Percentiles rank a stretch among this genome's conserved stretches.
Evolutionary conservation across 2,113 vertebrate genomes (phyloP).

Genomic region (Ovibos moschatus): DNA sequence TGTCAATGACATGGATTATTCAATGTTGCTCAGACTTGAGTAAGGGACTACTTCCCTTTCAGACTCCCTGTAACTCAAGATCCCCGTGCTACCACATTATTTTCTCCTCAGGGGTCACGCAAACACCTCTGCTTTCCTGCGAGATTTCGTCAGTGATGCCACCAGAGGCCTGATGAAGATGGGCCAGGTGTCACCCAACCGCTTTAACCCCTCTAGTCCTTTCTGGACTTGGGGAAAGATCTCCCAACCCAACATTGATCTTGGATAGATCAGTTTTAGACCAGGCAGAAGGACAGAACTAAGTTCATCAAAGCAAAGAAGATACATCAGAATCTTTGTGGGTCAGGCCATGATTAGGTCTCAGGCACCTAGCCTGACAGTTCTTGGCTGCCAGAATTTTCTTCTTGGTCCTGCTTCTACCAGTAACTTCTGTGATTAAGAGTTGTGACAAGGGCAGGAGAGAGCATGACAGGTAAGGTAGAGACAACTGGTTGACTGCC

Average conservation of each 20-base stretch:
- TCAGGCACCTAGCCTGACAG: background rate
- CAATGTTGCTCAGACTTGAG: background rate
- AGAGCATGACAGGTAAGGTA: background rate
- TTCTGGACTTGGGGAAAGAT: background rate
- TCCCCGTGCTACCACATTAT: rapidly evolving
- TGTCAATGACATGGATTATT: background rate
- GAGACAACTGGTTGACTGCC: background rate
- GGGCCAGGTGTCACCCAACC: too few species aligned
- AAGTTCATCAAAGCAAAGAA: background rate
- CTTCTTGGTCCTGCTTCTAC: background rate
- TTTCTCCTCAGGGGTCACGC: background rate
- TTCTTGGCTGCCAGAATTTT: background rate
- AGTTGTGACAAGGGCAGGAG: background rate
- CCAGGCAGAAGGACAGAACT: background rate
- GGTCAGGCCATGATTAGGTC: background rate
- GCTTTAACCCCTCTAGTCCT: background rate
- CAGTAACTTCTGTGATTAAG: background rate
- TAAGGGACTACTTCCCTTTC: background rate
- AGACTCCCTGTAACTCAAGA: background rate
- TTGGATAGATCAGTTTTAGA: background rate
- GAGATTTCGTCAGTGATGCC: background rate
- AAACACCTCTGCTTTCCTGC: background rate
- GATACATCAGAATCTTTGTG: background rate
- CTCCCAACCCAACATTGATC: background rate
- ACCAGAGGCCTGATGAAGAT: background rate